Evolutionary conservation across 2,113 vertebrate genomes (phyloP).

Genomic region (Promerops cafer): DNA sequence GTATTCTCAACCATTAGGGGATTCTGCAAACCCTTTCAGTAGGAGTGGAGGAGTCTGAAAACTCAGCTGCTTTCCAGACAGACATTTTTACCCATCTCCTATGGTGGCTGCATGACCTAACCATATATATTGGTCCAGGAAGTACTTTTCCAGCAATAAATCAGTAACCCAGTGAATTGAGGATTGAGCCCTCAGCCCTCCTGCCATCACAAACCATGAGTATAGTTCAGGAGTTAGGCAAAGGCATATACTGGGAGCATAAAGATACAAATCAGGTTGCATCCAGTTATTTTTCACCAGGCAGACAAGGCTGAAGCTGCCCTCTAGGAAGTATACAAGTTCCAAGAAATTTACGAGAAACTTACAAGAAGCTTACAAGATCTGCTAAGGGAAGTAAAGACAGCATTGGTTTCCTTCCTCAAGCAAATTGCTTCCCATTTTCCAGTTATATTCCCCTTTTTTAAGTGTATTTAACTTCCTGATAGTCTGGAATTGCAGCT

Average conservation of each 20-base stretch:
- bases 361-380: background rate
- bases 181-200: background rate
- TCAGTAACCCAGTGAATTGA: background rate
- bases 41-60: background rate
- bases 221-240: background rate
- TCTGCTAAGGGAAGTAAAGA: background rate
- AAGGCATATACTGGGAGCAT: background rate
- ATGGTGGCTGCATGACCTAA: background rate
- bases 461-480: background rate
- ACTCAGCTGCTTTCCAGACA: background rate
- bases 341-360: background rate
- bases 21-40: background rate
- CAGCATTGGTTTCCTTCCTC: background rate
- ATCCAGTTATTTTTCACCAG: background rate
- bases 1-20: background rate
- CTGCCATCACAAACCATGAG: background rate
- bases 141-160: background rate
- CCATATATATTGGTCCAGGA: background rate
- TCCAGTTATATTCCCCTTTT: background rate
- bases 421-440: background rate
- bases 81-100: background rate
- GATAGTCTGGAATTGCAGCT: background rate
- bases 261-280: background rate
- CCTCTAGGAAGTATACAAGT: background rate
- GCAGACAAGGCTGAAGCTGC: background rate